A percentile compares a stretch with the other conserved stretches of the same genome.
Evolutionary conservation across 2,113 vertebrate genomes (phyloP).

Genomic region (Ornithorhynchus anatinus): DNA sequence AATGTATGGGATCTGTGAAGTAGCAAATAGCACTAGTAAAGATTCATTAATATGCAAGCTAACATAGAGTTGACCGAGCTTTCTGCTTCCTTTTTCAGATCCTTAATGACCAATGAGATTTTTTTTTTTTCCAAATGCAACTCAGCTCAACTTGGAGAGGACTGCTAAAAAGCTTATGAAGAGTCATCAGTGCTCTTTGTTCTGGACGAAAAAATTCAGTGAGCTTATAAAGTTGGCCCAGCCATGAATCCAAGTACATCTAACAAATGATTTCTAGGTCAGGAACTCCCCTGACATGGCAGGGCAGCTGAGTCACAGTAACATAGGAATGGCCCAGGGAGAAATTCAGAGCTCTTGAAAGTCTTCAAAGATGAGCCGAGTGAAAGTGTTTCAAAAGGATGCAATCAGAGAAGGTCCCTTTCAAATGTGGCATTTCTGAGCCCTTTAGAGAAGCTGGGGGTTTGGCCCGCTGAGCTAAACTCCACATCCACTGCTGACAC

Average conservation of each 20-base stretch:
- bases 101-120: constrained; percentile 18
- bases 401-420: background rate
- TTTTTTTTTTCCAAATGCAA: constrained; percentile 19
- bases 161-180: constrained; percentile 37
- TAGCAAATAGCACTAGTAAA: constrained; percentile 54
- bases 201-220: constrained; percentile 11
- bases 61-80: constrained; percentile 46
- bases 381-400: too few relatives aligned
- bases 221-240: background rate
- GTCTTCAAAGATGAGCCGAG: too few relatives aligned
- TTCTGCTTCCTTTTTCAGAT: constrained; percentile 17
- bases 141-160: constrained; percentile 11
- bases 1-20: constrained; percentile 38
- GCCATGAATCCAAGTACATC: background rate
- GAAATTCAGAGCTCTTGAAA: background rate
- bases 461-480: background rate
- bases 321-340: background rate
- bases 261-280: background rate
- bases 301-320: background rate
- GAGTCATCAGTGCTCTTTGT: constrained; percentile 2
- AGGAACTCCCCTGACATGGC: background rate
- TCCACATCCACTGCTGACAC: too few relatives aligned
- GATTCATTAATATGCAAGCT: constrained; percentile 59
- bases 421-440: background rate
- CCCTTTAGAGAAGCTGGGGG: background rate